Evolutionary conservation across 1,140 invertebrate genomes (phyloP), one percentile per base, ranked within the genome.

Genomic region (Tetragonula clypearis): DNA sequence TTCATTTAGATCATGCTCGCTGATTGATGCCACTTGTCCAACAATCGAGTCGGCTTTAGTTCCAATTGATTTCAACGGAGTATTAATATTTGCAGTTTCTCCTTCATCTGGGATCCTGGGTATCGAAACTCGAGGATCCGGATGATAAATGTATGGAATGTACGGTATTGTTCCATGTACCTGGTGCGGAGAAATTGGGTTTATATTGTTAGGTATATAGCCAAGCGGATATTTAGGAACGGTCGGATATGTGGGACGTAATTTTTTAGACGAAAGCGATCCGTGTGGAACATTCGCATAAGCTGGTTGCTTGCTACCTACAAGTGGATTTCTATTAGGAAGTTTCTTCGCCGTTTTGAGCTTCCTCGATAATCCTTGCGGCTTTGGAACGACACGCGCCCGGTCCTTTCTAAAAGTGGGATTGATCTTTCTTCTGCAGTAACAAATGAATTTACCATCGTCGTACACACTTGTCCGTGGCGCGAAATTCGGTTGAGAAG

Each of bases 401-500:
- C 30, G 0, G 1, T 26, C 62, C 55, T 66, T 56, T 12, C 23
- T 35, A 12, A 19, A 60, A 3, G 60, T n/a, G 4, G 60, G 23
- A 26, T 65, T 53, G 15, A 58, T 30, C 14, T 89, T 82, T 49
- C 90, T 77, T 19, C 75, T 58, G 58, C 91, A 92, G 17, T 87
- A 88, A 53, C 92, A 93, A 73, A 91, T 75, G 76, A 84, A 92
- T 73, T 92, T 91, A 30, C 85, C 78, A 23, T 74, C 69, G 11
- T 86, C 60, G 35, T 68, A 23, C 15, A 65, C 17, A 15, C 11
- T 53, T 23, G 55, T 58, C 1, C 30, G 69, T 6, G 17, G 23
- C 1, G 11, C 0, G 4, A 6, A 8, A 8, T 2, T 49, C 1
- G 9, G 14, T 1, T 2, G 79, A 23, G 49, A 3, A 6, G 69